A percentile compares a stretch with the other conserved stretches of the same genome.
Evolutionary conservation across 2,797 vertebrate genomes (phyloP).

Genomic region (Sus cebifrons): DNA sequence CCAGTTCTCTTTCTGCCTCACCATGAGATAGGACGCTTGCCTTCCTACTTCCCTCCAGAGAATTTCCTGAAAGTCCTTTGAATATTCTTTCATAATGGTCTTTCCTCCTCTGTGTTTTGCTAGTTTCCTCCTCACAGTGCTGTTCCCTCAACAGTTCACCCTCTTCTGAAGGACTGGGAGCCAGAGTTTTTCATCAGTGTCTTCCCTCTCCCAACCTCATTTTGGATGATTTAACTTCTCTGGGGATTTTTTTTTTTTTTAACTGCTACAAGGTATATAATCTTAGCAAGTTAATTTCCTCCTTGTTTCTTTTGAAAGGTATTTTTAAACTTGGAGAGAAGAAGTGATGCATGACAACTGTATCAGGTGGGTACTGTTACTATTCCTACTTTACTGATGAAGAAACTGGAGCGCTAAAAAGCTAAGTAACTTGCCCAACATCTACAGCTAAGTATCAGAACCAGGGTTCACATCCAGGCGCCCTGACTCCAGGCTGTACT

Average conservation of each 20-base stretch:
- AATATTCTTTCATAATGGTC: neutral
- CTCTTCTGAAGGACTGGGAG: neutral
- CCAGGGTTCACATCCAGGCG: constrained; percentile 2
- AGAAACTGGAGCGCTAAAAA: constrained; percentile 31
- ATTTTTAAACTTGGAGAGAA: constrained; percentile 65
- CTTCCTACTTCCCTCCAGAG: neutral
- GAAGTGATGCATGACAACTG: neutral
- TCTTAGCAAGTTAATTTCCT: constrained; percentile 69
- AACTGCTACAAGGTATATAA: constrained; percentile 19
- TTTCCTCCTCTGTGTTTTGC: neutral
- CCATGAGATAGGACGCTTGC: neutral
- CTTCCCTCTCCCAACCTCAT: neutral
- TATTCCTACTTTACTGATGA: constrained; percentile 59
- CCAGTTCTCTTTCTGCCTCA: neutral
- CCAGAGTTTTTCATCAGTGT: neutral
- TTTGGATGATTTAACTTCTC: constrained; percentile 10
- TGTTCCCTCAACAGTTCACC: neutral
- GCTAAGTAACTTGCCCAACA: neutral
- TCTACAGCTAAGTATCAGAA: constrained; percentile 7
- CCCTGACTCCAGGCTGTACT: neutral
- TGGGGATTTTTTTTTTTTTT: neutral
- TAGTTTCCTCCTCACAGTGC: neutral
- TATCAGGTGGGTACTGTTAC: neutral
- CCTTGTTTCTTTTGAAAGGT: constrained; percentile 64
- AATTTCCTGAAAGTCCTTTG: constrained; percentile 55